A percentile compares a stretch with the other conserved stretches of the same genome.
phyloP scores from a whole-genome alignment of 2,113 vertebrate genomes.

The Corythornis vintsioides region DNA sequence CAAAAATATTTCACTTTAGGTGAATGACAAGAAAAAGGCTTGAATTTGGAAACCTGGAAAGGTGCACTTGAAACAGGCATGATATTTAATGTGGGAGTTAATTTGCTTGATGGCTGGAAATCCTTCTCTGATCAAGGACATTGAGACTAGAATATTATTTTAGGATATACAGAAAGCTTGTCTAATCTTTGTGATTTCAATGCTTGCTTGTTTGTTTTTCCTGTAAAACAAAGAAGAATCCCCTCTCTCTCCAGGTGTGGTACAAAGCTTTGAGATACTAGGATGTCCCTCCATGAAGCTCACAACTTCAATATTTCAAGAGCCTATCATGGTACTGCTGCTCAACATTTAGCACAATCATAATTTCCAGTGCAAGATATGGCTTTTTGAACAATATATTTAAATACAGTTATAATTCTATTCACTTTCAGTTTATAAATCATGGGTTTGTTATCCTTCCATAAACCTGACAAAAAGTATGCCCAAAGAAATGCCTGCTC shows the following conservation, averaged over 20 bases:
- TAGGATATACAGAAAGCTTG: not conserved
- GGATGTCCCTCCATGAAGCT: not conserved
- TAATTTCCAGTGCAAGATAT: not conserved
- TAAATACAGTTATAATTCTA: not conserved
- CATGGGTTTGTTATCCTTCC: not conserved
- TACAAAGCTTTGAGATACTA: not conserved
- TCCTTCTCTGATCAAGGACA: not conserved
- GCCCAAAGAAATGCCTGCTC: not conserved
- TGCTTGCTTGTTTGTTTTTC: not conserved
- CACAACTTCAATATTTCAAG: not conserved
- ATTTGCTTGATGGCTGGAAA: not conserved
- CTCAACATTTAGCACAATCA: not conserved
- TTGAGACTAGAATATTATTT: not conserved
- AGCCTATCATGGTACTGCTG: not conserved
- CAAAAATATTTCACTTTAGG: constrained; percentile 5
- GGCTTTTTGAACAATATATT: not conserved
- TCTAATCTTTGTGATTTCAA: not conserved
- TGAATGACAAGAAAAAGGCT: not conserved
- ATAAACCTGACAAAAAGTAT: not conserved
- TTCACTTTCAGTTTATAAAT: not conserved
- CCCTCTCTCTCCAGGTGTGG: not conserved
- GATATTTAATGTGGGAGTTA: not conserved
- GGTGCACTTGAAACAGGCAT: not conserved
- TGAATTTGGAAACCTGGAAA: not conserved
- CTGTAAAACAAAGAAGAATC: not conserved